Evolutionary conservation across 2,888 invertebrate species (phyloP).

Genomic region (Physocephala rufipes): DNA sequence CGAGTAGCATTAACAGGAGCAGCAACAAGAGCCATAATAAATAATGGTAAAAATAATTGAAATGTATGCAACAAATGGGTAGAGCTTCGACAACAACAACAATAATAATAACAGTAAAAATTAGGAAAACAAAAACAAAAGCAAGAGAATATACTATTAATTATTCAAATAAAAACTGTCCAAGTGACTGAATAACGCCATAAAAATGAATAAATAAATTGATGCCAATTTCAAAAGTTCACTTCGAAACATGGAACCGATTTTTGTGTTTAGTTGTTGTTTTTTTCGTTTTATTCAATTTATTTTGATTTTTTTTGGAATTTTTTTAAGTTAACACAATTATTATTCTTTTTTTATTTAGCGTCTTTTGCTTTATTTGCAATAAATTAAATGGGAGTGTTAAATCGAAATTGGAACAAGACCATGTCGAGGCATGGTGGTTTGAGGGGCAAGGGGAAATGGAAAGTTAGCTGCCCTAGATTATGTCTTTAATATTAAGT

Average conservation of each 20-base stretch:
- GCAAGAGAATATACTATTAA: not conserved
- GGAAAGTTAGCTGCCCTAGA: no score
- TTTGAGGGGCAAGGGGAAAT: no score
- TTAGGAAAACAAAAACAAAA: constrained; percentile 16
- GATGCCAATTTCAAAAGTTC: constrained; percentile 11
- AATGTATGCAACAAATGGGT: constrained; percentile 24
- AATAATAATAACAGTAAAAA: constrained; percentile 5
- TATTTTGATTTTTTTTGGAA: not conserved
- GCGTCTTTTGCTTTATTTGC: no score
- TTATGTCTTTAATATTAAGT: no score
- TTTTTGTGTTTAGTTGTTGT: not conserved
- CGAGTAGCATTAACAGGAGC: constrained; percentile 12
- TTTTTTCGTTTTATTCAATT: not conserved
- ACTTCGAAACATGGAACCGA: constrained; percentile 14
- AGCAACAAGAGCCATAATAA: constrained; percentile 1
- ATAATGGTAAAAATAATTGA: constrained; percentile 12
- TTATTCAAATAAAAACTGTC: constrained; percentile 19
- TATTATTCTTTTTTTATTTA: not conserved
- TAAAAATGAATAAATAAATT: constrained; percentile 4
- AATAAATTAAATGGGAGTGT: constrained; percentile 12
- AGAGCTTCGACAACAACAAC: not conserved
- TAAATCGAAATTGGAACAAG: not conserved
- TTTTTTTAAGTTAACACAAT: constrained; percentile 10
- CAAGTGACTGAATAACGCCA: not conserved
- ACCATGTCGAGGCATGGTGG: no score